Evolutionary conservation across 2,113 vertebrate species (phyloP).

Genomic region (Albula glossodonta): DNA sequence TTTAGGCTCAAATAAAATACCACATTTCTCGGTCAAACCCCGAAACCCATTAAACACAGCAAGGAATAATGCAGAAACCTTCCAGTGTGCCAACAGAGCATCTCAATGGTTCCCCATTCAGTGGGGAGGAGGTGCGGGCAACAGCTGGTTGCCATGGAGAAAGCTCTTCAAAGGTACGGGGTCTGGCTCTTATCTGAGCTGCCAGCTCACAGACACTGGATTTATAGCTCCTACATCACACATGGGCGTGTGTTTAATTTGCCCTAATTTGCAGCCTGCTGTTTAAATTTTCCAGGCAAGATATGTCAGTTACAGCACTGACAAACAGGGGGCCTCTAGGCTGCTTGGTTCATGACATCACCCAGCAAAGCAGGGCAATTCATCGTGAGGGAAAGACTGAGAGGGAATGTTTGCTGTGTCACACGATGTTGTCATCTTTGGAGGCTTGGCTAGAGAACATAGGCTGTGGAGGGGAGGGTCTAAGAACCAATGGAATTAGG

Average conservation of each 20-base stretch:
- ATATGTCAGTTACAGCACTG: background rate
- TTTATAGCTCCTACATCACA: background rate
- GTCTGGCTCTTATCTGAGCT: background rate
- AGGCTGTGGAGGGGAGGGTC: too few species aligned
- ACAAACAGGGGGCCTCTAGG: background rate
- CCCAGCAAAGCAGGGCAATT: background rate
- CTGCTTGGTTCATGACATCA: background rate
- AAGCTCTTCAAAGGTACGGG: background rate
- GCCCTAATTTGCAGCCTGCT: background rate
- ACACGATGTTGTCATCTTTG: background rate
- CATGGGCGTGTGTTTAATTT: background rate
- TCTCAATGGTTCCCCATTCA: background rate
- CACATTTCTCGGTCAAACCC: background rate
- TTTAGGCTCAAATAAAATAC: background rate
- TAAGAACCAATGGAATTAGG: too few species aligned
- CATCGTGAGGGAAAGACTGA: background rate
- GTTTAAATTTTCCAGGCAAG: background rate
- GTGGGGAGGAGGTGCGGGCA: background rate
- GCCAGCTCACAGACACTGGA: background rate
- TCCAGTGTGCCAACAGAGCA: background rate
- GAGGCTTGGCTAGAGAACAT: too few species aligned
- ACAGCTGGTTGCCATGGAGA: background rate
- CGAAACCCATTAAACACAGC: background rate
- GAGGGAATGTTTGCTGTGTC: background rate
- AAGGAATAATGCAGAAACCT: background rate